Evolutionary conservation across 2,113 vertebrate species (phyloP).

Genomic region (Leptobrachium ailaonicum): DNA sequence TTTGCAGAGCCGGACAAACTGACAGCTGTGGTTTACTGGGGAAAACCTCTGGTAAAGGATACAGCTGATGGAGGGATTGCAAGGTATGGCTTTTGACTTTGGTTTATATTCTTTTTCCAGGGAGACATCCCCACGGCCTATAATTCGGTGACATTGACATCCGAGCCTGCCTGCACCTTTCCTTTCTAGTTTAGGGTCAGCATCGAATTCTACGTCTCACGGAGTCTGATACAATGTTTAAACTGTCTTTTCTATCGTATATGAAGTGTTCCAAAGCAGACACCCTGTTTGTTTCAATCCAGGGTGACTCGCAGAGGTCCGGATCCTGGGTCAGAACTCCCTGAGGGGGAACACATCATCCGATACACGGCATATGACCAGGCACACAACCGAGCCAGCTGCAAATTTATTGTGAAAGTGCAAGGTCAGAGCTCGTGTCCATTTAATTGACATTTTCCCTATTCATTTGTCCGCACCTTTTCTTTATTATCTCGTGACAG

Average conservation of each 20-base stretch:
- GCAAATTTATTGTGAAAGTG: slow-evolving; percentile 89
- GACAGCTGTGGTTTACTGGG: slow-evolving; percentile 83
- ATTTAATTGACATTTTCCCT: too few relatives aligned
- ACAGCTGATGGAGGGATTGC: slow-evolving; percentile 81
- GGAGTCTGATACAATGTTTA: too few relatives aligned
- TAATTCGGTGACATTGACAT: too few relatives aligned
- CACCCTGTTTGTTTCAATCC: slow-evolving; percentile 1
- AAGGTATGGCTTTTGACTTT: slow-evolving; percentile 63
- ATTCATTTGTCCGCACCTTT: too few relatives aligned
- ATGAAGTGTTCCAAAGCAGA: too few relatives aligned
- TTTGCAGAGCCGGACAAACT: slow-evolving; percentile 87
- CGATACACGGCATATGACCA: slow-evolving; percentile 87
- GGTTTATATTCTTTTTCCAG: neutral
- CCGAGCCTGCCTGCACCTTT: too few relatives aligned
- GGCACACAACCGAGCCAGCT: slow-evolving; percentile 88
- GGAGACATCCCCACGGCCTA: too few relatives aligned
- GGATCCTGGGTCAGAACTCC: slow-evolving; percentile 79
- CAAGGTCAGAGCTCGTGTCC: slow-evolving; percentile 73
- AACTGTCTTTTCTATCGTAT: too few relatives aligned
- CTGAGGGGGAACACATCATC: slow-evolving; percentile 82
- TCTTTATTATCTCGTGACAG: too few relatives aligned
- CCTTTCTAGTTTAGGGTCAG: too few relatives aligned
- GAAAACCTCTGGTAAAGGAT: slow-evolving; percentile 82
- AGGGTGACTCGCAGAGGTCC: slow-evolving; percentile 82
- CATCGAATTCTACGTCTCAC: too few relatives aligned